Conservation (phyloP, 1,140 invertebrate genomes). For the Anthonomus grandis region DNA sequence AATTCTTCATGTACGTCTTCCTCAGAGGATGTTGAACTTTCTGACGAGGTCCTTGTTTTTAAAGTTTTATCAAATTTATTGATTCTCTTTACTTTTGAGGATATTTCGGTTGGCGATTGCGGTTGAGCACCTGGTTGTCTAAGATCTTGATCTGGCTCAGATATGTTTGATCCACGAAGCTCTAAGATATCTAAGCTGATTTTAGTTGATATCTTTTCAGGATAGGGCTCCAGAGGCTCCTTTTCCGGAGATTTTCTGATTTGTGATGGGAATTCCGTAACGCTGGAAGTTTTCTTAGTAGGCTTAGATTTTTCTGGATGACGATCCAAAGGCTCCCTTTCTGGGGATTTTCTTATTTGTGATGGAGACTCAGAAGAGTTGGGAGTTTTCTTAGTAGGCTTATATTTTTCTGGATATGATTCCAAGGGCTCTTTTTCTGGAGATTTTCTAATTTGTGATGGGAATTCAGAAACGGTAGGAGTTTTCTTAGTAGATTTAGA, state of each 20-base stretch:
- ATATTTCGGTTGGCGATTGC: slow-evolving; percentile 1
- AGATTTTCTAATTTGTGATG: slow-evolving; percentile 23
- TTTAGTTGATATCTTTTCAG: slow-evolving; percentile 24
- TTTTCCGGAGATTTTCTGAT: slow-evolving; percentile 24
- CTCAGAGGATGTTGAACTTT: slow-evolving; percentile 18
- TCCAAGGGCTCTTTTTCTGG: slow-evolving; percentile 21
- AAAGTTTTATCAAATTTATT: no score
- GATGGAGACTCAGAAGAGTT: slow-evolving; percentile 11
- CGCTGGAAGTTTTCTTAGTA: slow-evolving; percentile 9
- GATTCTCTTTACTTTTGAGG: slow-evolving; percentile 4
- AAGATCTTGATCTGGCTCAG: neutral
- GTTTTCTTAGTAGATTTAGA: slow-evolving; percentile 1
- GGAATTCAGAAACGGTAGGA: slow-evolving; percentile 7
- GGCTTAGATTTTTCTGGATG: slow-evolving; percentile 28
- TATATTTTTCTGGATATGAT: slow-evolving; percentile 17
- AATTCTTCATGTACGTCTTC: slow-evolving; percentile 19
- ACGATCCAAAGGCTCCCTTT: slow-evolving; percentile 21
- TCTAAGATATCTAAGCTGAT: slow-evolving; percentile 2
- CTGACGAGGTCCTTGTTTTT: slow-evolving; percentile 16
- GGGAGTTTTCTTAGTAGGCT: slow-evolving; percentile 16
- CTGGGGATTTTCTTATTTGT: slow-evolving; percentile 18
- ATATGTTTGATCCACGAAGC: neutral
- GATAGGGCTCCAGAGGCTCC: slow-evolving; percentile 15
- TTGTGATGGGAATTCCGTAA: slow-evolving; percentile 29
- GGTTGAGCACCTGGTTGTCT: no score